These are phyloP conservation scores for Helobdella robusta DNA, from an alignment of 2,888 invertebrate species.

Conservation along the genomic window DNA sequence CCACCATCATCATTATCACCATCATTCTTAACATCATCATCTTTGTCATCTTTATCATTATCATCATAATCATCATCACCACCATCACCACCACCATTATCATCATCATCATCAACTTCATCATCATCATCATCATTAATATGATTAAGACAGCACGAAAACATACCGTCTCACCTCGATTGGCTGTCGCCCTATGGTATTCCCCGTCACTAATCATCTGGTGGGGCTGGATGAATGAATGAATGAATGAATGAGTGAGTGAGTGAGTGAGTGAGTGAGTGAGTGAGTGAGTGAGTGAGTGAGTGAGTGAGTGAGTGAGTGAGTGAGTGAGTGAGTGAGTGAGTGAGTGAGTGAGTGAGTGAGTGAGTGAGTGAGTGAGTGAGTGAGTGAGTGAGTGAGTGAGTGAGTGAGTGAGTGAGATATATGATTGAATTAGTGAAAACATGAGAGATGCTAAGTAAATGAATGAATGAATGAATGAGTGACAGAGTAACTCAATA, in stretches of 20 bases:
- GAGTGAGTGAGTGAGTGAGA: slow-evolving; percentile 26
- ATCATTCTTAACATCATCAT: background rate
- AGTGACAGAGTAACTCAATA: background rate
- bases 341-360: slow-evolving; percentile 29
- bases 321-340: slow-evolving; percentile 28
- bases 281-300: slow-evolving; percentile 28
- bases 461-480: slow-evolving; percentile 10
- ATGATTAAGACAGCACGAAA: background rate
- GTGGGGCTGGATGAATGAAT: no score
- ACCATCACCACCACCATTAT: slow-evolving; percentile 12
- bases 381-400: slow-evolving; percentile 29
- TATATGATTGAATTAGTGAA: background rate
- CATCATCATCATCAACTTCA: slow-evolving; percentile 7
- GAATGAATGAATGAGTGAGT: slow-evolving; percentile 15
- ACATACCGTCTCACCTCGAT: slow-evolving; percentile 29
- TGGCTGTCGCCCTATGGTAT: no score
- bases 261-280: slow-evolving; percentile 26
- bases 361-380: slow-evolving; percentile 27
- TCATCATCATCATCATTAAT: slow-evolving; percentile 8
- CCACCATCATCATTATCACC: slow-evolving; percentile 6
- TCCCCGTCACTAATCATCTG: no score
- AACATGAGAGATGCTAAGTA: slow-evolving; percentile 3
- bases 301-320: slow-evolving; percentile 28
- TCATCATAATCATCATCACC: background rate
- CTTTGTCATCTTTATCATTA: background rate